Percentiles rank a stretch among this genome's conserved stretches.
phyloP scores from a whole-genome alignment of 2,888 invertebrate genomes.

The Halictus ligatus region DNA sequence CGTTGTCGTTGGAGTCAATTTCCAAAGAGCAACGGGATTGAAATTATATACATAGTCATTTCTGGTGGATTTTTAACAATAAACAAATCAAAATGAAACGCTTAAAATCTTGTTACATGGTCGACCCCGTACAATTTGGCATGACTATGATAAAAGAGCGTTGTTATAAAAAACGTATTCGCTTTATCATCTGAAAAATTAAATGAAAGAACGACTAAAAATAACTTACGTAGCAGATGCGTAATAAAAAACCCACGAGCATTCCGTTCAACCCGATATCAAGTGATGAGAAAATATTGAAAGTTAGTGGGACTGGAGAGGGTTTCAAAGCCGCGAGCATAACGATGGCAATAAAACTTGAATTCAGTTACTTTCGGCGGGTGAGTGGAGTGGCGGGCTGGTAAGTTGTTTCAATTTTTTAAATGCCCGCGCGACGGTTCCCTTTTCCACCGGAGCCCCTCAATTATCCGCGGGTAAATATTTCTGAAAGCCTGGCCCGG shows the following conservation, averaged over 20 bases:
- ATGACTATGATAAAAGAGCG: too few species aligned
- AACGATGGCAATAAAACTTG: neutral
- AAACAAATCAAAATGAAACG: too few species aligned
- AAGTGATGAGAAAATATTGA: neutral
- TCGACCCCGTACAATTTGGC: too few species aligned
- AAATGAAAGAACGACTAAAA: neutral
- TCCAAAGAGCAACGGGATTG: neutral
- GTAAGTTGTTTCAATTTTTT: slow-evolving; percentile 13
- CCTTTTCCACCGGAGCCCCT: neutral
- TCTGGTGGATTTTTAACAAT: too few species aligned
- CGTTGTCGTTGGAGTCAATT: neutral
- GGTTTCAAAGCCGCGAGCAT: neutral
- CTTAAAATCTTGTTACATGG: too few species aligned
- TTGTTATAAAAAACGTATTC: too few species aligned
- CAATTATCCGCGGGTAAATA: slow-evolving; percentile 10
- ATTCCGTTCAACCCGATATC: neutral
- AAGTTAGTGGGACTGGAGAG: neutral
- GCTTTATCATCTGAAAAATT: too few species aligned
- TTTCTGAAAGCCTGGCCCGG: neutral
- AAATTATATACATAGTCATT: neutral
- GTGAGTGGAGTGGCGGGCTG: neutral
- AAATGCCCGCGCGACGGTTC: neutral
- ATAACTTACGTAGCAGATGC: neutral
- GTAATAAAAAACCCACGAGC: neutral
- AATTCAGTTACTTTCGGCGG: neutral